These are phyloP conservation scores for Centroberyx gerrardi DNA, from an alignment of 2,797 vertebrate species.

Conservation along the genomic window DNA sequence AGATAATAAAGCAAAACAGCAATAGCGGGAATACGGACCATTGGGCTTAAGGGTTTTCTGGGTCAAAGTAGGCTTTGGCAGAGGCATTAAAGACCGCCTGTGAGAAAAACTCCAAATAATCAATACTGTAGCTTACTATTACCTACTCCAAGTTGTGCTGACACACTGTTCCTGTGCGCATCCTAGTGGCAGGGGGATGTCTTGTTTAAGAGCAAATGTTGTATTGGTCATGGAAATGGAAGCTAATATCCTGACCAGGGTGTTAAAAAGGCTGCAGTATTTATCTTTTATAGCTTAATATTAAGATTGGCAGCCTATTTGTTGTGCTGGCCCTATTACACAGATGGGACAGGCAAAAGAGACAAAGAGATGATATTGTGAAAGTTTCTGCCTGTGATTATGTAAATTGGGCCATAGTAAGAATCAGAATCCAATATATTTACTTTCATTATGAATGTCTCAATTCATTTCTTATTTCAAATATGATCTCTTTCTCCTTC, in stretches of 20 bases:
- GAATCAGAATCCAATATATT: neutral
- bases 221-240: constrained; percentile 30
- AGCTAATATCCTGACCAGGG: constrained; percentile 2
- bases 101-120: constrained; percentile 63
- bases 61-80: constrained; percentile 22
- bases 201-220: constrained; percentile 32
- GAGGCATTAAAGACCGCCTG: constrained; percentile 17
- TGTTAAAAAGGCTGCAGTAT: constrained; percentile 19
- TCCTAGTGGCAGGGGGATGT: constrained; percentile 21
- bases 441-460: too few species aligned
- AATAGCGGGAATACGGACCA: neutral
- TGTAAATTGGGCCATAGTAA: neutral
- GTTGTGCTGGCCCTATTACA: too few species aligned
- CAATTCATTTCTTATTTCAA: too few species aligned
- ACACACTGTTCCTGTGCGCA: constrained; percentile 35
- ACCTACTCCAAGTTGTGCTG: constrained; percentile 53
- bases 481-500: too few species aligned
- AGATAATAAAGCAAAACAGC: neutral
- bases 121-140: constrained; percentile 57
- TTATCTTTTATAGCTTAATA: constrained; percentile 8
- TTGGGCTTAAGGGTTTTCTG: neutral
- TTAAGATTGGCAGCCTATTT: neutral
- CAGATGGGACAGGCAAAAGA: too few species aligned
- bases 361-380: neutral
- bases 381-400: neutral